Conservation (phyloP, 1,140 invertebrate species). For the Drosophila rhopaloa region DNA sequence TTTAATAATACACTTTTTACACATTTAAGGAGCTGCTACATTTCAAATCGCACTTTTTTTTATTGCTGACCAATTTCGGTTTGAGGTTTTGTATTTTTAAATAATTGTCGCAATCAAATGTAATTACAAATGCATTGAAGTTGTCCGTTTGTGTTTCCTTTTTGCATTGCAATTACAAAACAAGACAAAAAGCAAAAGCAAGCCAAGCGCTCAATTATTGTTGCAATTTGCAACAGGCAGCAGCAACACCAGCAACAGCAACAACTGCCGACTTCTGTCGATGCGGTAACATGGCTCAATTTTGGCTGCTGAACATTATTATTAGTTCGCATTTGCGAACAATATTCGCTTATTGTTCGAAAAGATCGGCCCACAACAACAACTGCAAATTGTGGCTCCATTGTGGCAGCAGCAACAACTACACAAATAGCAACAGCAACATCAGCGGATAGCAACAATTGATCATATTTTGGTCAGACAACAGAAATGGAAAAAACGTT, state of each 20-base stretch:
- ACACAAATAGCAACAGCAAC: conserved; percentile 7
- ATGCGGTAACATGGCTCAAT: conserved; percentile 79
- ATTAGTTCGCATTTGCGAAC: conserved; percentile 75
- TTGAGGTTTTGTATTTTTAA: conserved; percentile 61
- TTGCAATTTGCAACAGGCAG: conserved; percentile 54
- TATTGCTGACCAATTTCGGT: conserved; percentile 29
- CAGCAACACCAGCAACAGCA: conserved; percentile 14
- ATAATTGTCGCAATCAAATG: conserved; percentile 80
- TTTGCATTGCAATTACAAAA: conserved; percentile 77
- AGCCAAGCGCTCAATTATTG: conserved; percentile 61
- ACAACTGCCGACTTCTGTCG: conserved; percentile 32
- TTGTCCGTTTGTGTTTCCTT: conserved; percentile 71
- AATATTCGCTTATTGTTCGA: conserved; percentile 62
- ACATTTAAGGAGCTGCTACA: conserved; percentile 22
- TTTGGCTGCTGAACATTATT: conserved; percentile 75
- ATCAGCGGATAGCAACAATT: conserved; percentile 45
- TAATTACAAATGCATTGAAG: conserved; percentile 73
- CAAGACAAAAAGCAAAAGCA: conserved; percentile 45
- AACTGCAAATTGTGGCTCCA: not conserved
- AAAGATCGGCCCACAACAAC: conserved; percentile 40
- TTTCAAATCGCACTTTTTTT: conserved; percentile 1
- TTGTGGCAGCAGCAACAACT: conserved; percentile 5
- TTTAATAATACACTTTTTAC: conserved; percentile 37
- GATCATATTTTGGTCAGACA: conserved; percentile 63
- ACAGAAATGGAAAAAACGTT: conserved; percentile 31